Conservation (phyloP, 2,113 vertebrate genomes). For the Laticauda laticaudata region DNA sequence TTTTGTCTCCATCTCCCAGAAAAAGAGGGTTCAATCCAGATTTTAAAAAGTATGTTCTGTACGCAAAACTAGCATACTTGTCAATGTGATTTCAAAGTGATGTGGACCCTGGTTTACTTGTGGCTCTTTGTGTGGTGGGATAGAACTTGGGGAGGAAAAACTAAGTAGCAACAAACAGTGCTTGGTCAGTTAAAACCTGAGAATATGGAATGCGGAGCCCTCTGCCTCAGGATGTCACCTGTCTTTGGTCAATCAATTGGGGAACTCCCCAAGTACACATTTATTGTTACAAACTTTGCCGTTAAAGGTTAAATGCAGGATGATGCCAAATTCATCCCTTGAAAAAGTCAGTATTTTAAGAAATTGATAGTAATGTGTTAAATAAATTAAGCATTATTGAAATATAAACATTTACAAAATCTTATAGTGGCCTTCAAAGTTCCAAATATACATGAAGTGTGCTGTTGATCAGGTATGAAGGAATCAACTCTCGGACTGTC, state of each 20-base stretch:
- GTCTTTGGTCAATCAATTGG: neutral
- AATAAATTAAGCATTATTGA: slow-evolving; percentile 4
- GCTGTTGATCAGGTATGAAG: neutral
- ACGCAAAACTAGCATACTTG: neutral
- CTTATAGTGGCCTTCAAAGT: neutral
- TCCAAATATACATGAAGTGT: slow-evolving; percentile 51
- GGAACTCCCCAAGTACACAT: neutral
- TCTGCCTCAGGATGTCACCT: neutral
- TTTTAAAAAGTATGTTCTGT: neutral
- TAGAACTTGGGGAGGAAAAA: neutral
- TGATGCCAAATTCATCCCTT: neutral
- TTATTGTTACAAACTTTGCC: neutral
- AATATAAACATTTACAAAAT: slow-evolving; percentile 5
- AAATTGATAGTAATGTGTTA: neutral
- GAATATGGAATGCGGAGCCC: neutral
- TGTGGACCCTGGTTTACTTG: neutral
- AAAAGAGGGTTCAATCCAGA: neutral
- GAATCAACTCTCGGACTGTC: slow-evolving; percentile 63
- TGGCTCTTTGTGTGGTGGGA: neutral
- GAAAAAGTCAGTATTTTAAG: neutral
- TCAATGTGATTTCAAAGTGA: neutral
- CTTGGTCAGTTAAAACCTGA: neutral
- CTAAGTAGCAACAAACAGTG: neutral
- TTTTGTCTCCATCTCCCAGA: neutral
- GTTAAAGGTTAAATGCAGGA: neutral